Evolutionary conservation across 2,113 vertebrate species (phyloP).

Genomic region (Steatornis caripensis): DNA sequence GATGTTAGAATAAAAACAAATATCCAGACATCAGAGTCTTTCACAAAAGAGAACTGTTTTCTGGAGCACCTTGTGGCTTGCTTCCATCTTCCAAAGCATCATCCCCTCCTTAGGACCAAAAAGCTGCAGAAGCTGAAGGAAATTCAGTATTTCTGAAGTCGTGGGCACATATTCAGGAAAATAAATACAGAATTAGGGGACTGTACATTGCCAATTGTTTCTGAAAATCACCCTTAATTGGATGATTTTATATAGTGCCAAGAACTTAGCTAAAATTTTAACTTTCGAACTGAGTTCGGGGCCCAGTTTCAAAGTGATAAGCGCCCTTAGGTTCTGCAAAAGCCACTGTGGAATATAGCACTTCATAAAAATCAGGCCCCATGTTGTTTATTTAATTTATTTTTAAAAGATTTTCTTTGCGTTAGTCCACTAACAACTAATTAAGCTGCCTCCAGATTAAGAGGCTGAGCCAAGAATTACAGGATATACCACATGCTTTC

Average conservation of each 20-base stretch:
- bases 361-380: constrained; percentile 26
- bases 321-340: background rate
- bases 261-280: background rate
- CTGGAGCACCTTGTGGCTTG: background rate
- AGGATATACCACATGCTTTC: constrained; percentile 58
- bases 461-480: background rate
- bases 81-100: background rate
- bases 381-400: constrained; percentile 39
- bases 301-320: background rate
- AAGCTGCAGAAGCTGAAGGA: background rate
- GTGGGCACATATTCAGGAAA: background rate
- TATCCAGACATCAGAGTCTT: background rate
- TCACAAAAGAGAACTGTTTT: background rate
- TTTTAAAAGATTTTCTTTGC: constrained; percentile 37
- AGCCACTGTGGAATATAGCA: background rate
- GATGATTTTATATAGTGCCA: background rate
- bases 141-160: background rate
- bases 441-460: constrained; percentile 50
- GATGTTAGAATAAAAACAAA: background rate
- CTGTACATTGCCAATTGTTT: background rate
- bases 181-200: background rate
- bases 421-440: constrained; percentile 66
- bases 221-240: background rate
- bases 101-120: background rate
- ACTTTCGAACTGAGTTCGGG: background rate